Base-by-base conservation (phyloP, 2,888 invertebrate species). In the Oxytorus armatus region DNA sequence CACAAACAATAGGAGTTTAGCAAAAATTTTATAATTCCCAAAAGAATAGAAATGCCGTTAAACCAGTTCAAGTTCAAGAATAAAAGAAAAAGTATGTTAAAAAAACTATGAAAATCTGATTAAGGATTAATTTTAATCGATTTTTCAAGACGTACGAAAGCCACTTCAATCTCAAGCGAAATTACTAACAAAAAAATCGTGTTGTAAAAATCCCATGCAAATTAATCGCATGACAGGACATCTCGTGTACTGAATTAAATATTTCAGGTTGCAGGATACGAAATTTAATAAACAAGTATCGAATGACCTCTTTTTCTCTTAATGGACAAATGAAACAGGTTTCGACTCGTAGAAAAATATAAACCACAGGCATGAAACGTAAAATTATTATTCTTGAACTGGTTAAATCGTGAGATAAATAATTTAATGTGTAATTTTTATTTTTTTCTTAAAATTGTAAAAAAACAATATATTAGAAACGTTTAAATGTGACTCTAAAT, bases 41-140 rank as follows among this genome's bases (percentile, higher is more conserved):
- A 83, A 82, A 75, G 49, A 74, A 47, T 63, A 57, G 59, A 72
- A 66, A 68, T 25, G 47, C 51, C 55, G 42, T 55, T 10, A 83
- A 83, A 87, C 83, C 85, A 87, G 84, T 84, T 87, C 85, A 86
- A 87, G 80, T 65, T 77, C 76, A 81, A 42, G n/a, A 72, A 3
- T 5, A 29, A 29, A 29, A 29, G 5, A 29, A 29, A 29, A 29
- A 29, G 29, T 29, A 29, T 5, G n/a, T n/a, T n/a, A n/a, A n/a
- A 25, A 10, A 57, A 49, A 36, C 47, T 23, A n/a, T 70, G 65
- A 42, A 8, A 74, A 63, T n/a, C n/a, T n/a, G n/a, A n/a, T n/a
- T n/a, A n/a, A n/a, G n/a, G n/a, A n/a, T n/a, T n/a, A n/a, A n/a
- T n/a, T n/a, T n/a, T n/a, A n/a, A n/a, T n/a, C n/a, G n/a, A n/a